These are phyloP conservation scores for Mallotus villosus DNA, from an alignment of 2,797 vertebrate genomes.

Conservation along the genomic window DNA sequence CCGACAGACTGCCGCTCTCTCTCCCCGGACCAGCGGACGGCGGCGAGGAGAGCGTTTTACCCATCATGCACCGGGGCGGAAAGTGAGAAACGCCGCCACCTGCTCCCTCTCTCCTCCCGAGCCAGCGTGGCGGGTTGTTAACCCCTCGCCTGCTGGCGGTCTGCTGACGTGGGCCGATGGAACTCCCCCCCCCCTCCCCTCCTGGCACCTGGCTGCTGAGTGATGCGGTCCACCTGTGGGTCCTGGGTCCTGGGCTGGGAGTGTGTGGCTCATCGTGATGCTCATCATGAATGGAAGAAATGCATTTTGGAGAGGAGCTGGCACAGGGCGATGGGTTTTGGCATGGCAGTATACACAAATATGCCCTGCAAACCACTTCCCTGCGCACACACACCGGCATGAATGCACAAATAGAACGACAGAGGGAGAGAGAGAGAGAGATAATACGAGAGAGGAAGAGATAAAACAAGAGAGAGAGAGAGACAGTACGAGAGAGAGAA, in stretches of 20 bases:
- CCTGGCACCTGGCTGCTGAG: neutral
- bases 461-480: no score
- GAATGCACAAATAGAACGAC: no score
- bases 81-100: constrained; percentile 17
- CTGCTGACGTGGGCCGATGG: neutral
- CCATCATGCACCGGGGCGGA: constrained; percentile 48
- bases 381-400: no score
- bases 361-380: no score
- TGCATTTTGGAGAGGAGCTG: no score
- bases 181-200: neutral
- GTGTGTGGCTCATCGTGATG: neutral
- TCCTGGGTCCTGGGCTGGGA: neutral
- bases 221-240: neutral
- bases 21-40: constrained; percentile 33
- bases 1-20: constrained; percentile 46
- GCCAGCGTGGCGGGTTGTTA: constrained; percentile 46
- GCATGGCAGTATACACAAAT: no score
- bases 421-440: neutral
- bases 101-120: constrained; percentile 7
- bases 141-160: constrained; percentile 33
- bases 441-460: neutral
- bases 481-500: neutral
- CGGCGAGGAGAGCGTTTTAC: constrained; percentile 50
- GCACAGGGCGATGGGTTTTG: no score
- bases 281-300: neutral